phyloP scores from a whole-genome alignment of 1,140 invertebrate genomes.

The Venturia canescens region DNA sequence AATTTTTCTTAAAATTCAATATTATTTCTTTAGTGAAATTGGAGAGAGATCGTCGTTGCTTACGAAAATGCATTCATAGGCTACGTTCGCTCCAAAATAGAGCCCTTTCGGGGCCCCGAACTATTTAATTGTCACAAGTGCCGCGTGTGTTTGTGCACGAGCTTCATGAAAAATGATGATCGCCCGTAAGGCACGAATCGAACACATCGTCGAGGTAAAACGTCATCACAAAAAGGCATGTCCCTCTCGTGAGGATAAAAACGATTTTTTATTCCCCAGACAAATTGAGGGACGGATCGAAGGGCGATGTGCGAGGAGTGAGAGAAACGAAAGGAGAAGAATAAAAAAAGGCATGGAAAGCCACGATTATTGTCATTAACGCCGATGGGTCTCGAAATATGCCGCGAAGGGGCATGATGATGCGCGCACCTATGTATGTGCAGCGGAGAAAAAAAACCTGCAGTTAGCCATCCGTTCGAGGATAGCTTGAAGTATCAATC shows the following conservation, averaged over 20 bases:
- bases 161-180: constrained; percentile 9
- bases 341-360: constrained; percentile 48
- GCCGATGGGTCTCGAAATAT: constrained; percentile 50
- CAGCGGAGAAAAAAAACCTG: constrained; percentile 7
- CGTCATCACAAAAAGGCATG: constrained; percentile 1
- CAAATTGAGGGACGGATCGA: background rate
- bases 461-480: constrained; percentile 56
- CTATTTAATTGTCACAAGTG: too few relatives aligned
- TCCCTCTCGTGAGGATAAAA: constrained; percentile 9
- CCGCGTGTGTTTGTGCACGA: background rate
- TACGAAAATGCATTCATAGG: too few relatives aligned
- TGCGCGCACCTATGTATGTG: constrained; percentile 10
- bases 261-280: constrained; percentile 15
- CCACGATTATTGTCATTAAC: constrained; percentile 66
- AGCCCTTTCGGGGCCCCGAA: too few relatives aligned
- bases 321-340: constrained; percentile 3
- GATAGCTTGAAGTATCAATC: constrained; percentile 70
- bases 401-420: constrained; percentile 42
- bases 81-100: too few relatives aligned
- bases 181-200: background rate
- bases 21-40: too few relatives aligned
- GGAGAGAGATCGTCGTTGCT: too few relatives aligned
- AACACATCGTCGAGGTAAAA: background rate
- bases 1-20: too few relatives aligned
- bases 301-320: constrained; percentile 1